Percentiles rank a stretch among this genome's conserved stretches.
phyloP scores from a whole-genome alignment of 2,888 invertebrate genomes.

The Hipparchia semele region DNA sequence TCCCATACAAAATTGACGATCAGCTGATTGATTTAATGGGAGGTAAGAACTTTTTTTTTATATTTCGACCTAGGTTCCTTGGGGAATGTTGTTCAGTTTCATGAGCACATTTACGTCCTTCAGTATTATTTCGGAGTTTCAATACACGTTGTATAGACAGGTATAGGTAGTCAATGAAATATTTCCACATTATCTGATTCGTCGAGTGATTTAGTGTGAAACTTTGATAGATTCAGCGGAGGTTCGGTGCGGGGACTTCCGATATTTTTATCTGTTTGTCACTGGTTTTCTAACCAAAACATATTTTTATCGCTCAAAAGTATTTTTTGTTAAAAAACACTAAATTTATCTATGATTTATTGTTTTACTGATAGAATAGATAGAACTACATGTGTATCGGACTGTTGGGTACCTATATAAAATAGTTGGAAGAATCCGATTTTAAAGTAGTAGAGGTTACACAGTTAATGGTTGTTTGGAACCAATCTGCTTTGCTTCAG shows the following conservation, averaged over 20 bases:
- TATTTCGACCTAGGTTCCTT: no score
- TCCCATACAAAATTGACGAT: no score
- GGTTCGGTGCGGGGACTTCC: not conserved
- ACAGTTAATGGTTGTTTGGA: no score
- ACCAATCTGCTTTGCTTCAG: no score
- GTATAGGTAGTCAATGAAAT: not conserved
- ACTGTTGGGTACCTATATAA: not conserved
- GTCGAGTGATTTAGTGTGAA: constrained; percentile 8
- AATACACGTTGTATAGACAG: no score
- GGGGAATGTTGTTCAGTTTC: no score
- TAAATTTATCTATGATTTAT: not conserved
- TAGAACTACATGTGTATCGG: not conserved
- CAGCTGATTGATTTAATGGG: no score
- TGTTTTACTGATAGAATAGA: not conserved
- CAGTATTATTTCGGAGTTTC: no score
- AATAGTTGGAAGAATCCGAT: no score
- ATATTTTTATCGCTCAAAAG: not conserved
- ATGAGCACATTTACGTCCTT: no score
- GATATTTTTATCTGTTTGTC: constrained; percentile 13
- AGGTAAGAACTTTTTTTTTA: no score
- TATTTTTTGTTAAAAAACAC: not conserved
- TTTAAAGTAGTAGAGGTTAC: no score
- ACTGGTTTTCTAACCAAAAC: not conserved
- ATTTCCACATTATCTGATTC: not conserved
- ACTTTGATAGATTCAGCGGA: constrained; percentile 5